phyloP scores from a whole-genome alignment of 2,797 vertebrate species.

The Poeciliopsis presidionis region DNA sequence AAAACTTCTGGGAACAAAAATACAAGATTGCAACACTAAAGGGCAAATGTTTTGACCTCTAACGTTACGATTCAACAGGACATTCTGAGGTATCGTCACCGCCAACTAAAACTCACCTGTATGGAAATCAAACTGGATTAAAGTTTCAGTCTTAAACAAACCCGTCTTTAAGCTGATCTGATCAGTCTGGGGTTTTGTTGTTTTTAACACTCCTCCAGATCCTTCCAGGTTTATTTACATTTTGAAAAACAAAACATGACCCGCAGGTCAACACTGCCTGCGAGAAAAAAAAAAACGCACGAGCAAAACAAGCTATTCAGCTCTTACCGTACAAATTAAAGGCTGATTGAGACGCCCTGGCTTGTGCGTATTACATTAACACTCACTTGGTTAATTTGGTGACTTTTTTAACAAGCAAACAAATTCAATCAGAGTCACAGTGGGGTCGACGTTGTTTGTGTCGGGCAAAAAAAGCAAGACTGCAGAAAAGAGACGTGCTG shows the following conservation, averaged over 20 bases:
- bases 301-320: slow-evolving; percentile 8
- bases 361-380: background rate
- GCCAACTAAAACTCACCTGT: background rate
- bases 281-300: background rate
- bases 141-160: background rate
- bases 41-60: background rate
- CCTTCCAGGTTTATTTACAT: background rate
- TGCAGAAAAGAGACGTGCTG: background rate
- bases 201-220: background rate
- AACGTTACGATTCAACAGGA: background rate
- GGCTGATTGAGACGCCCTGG: background rate
- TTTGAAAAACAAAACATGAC: slow-evolving; percentile 2
- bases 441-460: background rate
- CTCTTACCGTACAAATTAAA: background rate
- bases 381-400: slow-evolving; percentile 2
- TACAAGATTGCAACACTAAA: background rate
- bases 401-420: slow-evolving; percentile 21
- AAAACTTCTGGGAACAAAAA: background rate
- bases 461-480: background rate
- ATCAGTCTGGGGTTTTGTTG: background rate
- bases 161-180: background rate
- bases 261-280: background rate
- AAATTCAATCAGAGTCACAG: background rate
- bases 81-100: background rate
- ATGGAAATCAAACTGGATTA: background rate